A percentile compares a stretch with the other conserved stretches of the same genome.
phyloP scores from a whole-genome alignment of 2,797 vertebrate species.

The Miichthys miiuy region DNA sequence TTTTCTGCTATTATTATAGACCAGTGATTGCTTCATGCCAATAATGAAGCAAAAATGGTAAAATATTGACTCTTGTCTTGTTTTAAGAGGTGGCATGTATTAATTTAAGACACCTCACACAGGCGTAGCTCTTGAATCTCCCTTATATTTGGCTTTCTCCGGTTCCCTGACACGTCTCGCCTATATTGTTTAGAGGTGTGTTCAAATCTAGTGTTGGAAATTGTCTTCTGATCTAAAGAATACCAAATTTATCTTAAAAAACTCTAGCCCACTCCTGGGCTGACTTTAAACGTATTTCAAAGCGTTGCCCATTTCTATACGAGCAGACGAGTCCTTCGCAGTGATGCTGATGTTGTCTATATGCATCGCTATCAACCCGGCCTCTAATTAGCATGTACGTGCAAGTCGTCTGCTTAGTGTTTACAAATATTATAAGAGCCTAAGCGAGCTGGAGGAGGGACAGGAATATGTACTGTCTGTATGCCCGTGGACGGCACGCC shows the following conservation, averaged over 20 bases:
- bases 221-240: not conserved
- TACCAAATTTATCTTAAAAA: not conserved
- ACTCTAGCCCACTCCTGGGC: not conserved
- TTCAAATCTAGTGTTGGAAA: not conserved
- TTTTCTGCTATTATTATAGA: slow-evolving; percentile 1
- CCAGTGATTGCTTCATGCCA: not conserved
- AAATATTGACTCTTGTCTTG: not conserved
- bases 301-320: not conserved
- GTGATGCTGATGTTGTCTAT: slow-evolving; percentile 24
- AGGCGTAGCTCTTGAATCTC: not conserved
- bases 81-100: not conserved
- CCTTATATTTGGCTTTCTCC: not conserved
- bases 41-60: not conserved
- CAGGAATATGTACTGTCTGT: not conserved
- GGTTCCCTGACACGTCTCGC: not conserved
- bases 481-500: not conserved
- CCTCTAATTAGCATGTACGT: not conserved
- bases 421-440: slow-evolving; percentile 11
- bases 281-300: not conserved
- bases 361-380: slow-evolving; percentile 3
- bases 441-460: not conserved
- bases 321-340: not conserved
- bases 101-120: not conserved
- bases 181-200: not conserved
- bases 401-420: slow-evolving; percentile 9